Evolutionary conservation across 2,888 invertebrate species (phyloP), one percentile per base, ranked within the genome.

Genomic region (Pediacus dermestoides): DNA sequence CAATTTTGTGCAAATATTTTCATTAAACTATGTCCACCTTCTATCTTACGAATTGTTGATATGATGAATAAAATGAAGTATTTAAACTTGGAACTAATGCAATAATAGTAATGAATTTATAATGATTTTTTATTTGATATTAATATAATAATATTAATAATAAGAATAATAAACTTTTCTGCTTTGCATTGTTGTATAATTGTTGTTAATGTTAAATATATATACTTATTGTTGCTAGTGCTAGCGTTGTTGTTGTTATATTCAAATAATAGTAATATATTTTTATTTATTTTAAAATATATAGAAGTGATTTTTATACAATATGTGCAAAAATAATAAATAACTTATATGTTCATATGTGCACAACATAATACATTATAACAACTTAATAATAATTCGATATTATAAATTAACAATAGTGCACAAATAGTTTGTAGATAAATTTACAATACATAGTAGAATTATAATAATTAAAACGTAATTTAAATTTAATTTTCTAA

Each of bases 151-250:
- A 18, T 31, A 16, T 18, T 14, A 33, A 33, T 33, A 22, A 33
- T 22, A n/a, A 18, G n/a, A 18, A 18, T 7, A n/a, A 18, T 25
- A 41, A 38, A 35, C 41, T 42, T 32, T 45, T 61, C 63, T 62
- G 61, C 61, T 67, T 66, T 65, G 66, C 66, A 66, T 66, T 64
- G 66, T 67, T 66, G 64, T 61, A 28, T 9, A 55, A 53, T 64
- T 65, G 64, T 67, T 67, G 62, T 64, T 63, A 60, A 67, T 64
- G 66, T 67, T 67, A 63, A 55, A 58, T 58, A 61, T 57, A 62
- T 63, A 63, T 61, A 62, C 58, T 65, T 64, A 66, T 66, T 67
- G 67, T 67, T 68, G 68, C 67, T 67, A 66, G 62, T 55, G 63
- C 58, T 66, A 65, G 66, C 60, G 59, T 67, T 63, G 63, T 67